Base-by-base conservation (phyloP, 1,140 invertebrate species). In the Drosophila kanapiae region DNA sequence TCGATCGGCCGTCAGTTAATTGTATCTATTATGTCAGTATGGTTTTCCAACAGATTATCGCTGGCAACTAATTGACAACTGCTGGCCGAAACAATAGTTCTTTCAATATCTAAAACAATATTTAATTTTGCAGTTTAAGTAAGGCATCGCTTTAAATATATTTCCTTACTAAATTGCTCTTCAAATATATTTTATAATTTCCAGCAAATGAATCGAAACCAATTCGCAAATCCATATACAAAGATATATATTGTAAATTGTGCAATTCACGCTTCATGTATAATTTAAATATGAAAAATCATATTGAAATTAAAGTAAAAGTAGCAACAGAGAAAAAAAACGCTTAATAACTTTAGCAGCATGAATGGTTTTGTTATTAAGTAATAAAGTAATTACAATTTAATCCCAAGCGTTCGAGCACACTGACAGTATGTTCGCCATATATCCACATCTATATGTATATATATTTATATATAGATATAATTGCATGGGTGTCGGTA, bases 311-410 rank as follows among this genome's bases (percentile, higher is more conserved):
- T 80, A 65, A 80, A 76, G 69, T 47, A 23, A 57, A 53, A 53
- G 60, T 23, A 40, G n/a, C 0, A 43, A 23, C 16, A 31, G 38
- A 18, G 60, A 61, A 57, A 75, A 69, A 65, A 62, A 71, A 63
- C 23, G 37, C 51, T 78, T 86, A 87, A 86, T 86, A 86, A 76
- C 82, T 86, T 86, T 68, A 82, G 79, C 82, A 68, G 82, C 82
- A 75, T 86, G 82, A 85, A 86, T 82, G 82, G 75, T 85, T 85
- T 85, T 86, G 82, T 85, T 85, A 86, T 86, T 86, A 86, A 86
- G 82, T 85, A 85, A 85, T 85, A 85, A 86, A 85, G 82, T 85
- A 85, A 85, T 85, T 85, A 85, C 79, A 85, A 78, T 78, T 86
- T 85, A 85, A 85, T 85, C 83, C 75, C 79, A 35, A 75, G 65